These are phyloP conservation scores for Calameuta filiformis DNA, from an alignment of 2,888 invertebrate genomes.

Conservation along the genomic window DNA sequence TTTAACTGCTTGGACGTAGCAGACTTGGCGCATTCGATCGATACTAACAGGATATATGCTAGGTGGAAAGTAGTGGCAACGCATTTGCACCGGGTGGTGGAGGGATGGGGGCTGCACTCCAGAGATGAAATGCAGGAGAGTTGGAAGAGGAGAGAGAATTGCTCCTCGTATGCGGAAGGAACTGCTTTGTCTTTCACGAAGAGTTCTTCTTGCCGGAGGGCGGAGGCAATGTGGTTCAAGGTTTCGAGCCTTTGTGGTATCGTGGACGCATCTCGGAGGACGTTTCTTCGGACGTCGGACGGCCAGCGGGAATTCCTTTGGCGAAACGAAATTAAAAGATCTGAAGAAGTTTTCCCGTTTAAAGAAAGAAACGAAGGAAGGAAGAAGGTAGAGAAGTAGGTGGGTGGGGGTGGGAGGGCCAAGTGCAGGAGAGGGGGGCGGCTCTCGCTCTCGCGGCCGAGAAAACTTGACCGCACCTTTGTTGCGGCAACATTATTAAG, in stretches of 20 bases:
- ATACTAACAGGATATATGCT: too few relatives aligned
- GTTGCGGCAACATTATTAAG: constrained; percentile 58
- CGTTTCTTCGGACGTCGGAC: not conserved
- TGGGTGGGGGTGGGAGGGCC: too few relatives aligned
- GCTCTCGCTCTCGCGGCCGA: constrained; percentile 32
- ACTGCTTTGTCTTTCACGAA: too few relatives aligned
- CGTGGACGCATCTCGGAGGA: constrained; percentile 22
- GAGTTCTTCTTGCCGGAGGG: not conserved
- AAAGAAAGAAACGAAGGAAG: not conserved
- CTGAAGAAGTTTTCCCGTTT: constrained; percentile 44
- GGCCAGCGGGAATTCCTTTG: constrained; percentile 1
- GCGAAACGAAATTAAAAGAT: constrained; percentile 61
- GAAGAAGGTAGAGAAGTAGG: too few relatives aligned
- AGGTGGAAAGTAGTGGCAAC: too few relatives aligned
- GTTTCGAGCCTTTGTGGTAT: constrained; percentile 14
- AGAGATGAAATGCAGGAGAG: too few relatives aligned
- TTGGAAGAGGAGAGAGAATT: too few relatives aligned
- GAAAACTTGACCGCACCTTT: constrained; percentile 56
- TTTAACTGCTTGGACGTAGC: too few relatives aligned
- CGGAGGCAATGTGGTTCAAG: not conserved
- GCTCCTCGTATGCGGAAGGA: too few relatives aligned
- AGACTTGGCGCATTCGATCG: too few relatives aligned
- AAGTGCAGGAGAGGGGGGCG: constrained; percentile 17
- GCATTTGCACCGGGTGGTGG: too few relatives aligned
- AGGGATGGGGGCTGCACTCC: too few relatives aligned